Base-by-base conservation (phyloP, 2,888 invertebrate genomes). In the Caenorhabditis doughertyi region DNA sequence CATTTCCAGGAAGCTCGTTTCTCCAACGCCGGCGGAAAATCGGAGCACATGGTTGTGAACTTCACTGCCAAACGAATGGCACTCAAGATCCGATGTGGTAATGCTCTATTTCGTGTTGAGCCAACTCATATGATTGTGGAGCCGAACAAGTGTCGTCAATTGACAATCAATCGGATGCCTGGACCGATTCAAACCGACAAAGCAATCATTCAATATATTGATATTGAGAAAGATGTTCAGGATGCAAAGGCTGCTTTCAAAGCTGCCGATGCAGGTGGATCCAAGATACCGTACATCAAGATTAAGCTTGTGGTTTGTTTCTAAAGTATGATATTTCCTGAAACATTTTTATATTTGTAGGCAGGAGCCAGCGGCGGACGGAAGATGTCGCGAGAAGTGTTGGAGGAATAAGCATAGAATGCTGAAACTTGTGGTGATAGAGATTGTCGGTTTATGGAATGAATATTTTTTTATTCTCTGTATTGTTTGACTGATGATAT, bases 21-120 rank as follows among this genome's bases (percentile, higher is more conserved):
- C 56, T 67, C 79, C 9, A 68, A 74, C 25, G 60, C 74, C 18
- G 88, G 88, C 21, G 87, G 86, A 5, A 83, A 83, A 53, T 84
- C 88, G 8, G 88, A 88, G 65, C 87, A 87, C 64, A 85, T 85
- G 76, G 62, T 87, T 13, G 84, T 84, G 16, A 88, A 87, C 67
- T 84, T 86, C 79, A 81, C 84, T 49, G 47, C 77, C 0, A 67
- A 81, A 25, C 70, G 82, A n/a, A 71, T 87, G 79, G 87, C 87
- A 11, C 71, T 87, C 55, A 87, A 87, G 64, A 49, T 80, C 44
- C 60, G 79, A 8, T 79, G 79, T 53, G 79, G 79, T 3, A 79
- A 71, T 29, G 2, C 44, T 8, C 27, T 77, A n/a, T 77, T 70
- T 62, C 77, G 77, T 32, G 62, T 77, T 18, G 83, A 83, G 53